A percentile compares a stretch with the other conserved stretches of the same genome.
These are phyloP conservation scores for Baronia brevicornis DNA, from an alignment of 2,888 invertebrate genomes.

Conservation along the genomic window DNA sequence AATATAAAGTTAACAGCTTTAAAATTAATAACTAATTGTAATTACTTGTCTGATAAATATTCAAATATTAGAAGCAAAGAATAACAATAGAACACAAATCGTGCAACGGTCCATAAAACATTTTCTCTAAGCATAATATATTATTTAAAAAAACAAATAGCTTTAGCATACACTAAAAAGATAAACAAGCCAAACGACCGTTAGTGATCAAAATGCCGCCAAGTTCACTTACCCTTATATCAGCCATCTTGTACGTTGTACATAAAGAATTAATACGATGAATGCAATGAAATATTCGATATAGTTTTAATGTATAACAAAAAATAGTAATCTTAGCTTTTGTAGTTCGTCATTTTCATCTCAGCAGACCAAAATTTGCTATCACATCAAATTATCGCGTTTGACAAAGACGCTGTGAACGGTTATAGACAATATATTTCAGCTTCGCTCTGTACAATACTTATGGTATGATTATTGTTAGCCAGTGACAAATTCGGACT, in stretches of 20 bases:
- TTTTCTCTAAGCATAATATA: too few species aligned
- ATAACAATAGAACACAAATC: too few species aligned
- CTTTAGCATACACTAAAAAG: neutral
- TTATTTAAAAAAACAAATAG: conserved; percentile 4
- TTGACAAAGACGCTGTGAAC: conserved; percentile 49
- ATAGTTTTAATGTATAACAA: conserved; percentile 38
- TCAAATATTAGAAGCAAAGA: too few species aligned
- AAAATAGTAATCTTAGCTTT: conserved; percentile 33
- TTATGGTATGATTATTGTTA: too few species aligned
- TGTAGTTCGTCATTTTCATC: conserved; percentile 49
- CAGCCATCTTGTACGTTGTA: conserved; percentile 65
- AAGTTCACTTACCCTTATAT: conserved; percentile 69
- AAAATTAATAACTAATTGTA: too few species aligned
- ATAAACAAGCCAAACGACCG: conserved; percentile 43
- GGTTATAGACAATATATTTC: conserved; percentile 36
- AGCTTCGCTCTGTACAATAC: conserved; percentile 10
- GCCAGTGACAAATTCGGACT: too few species aligned
- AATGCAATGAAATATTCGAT: conserved; percentile 47
- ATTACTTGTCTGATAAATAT: too few species aligned
- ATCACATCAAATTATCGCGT: conserved; percentile 40
- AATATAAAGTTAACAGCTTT: too few species aligned
- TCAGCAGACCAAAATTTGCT: conserved; percentile 30
- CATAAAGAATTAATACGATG: conserved; percentile 49
- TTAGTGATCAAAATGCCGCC: conserved; percentile 70
- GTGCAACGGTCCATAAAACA: too few species aligned